These are phyloP conservation scores for Aspiorhynchus laticeps DNA, from an alignment of 2,113 vertebrate genomes.

Conservation along the genomic window DNA sequence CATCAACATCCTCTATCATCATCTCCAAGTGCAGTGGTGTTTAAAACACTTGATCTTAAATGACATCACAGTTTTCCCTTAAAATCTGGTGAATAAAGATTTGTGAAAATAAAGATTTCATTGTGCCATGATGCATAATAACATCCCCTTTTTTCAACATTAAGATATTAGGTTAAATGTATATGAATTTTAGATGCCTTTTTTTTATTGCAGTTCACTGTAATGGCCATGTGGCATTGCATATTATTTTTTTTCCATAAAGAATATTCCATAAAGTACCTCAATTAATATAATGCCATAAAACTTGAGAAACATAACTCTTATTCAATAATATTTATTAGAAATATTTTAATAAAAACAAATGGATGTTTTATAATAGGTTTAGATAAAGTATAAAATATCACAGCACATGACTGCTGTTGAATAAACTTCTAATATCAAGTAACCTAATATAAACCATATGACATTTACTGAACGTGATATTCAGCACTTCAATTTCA, in stretches of 20 bases:
- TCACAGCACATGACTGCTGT: too few relatives aligned
- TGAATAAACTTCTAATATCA: background rate
- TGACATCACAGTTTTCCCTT: background rate
- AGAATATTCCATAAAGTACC: too few relatives aligned
- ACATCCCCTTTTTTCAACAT: background rate
- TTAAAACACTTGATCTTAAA: too few relatives aligned
- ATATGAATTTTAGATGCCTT: background rate
- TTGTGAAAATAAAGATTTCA: background rate
- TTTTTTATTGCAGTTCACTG: background rate
- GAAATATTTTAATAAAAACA: too few relatives aligned
- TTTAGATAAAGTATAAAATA: background rate
- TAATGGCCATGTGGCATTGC: background rate
- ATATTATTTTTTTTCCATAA: background rate
- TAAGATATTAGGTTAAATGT: background rate
- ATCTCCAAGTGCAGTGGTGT: slow-evolving; percentile 67
- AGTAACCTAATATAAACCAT: background rate
- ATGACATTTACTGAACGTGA: background rate
- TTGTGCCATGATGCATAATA: background rate
- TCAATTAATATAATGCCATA: background rate
- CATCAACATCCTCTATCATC: slow-evolving; percentile 57
- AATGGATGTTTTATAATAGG: background rate
- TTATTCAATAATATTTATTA: too few relatives aligned
- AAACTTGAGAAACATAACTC: background rate
- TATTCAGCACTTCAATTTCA: background rate
- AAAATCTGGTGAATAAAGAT: background rate